Evolutionary conservation across 1,140 invertebrate genomes (phyloP).

Genomic region (Phenacoccus solenopsis): DNA sequence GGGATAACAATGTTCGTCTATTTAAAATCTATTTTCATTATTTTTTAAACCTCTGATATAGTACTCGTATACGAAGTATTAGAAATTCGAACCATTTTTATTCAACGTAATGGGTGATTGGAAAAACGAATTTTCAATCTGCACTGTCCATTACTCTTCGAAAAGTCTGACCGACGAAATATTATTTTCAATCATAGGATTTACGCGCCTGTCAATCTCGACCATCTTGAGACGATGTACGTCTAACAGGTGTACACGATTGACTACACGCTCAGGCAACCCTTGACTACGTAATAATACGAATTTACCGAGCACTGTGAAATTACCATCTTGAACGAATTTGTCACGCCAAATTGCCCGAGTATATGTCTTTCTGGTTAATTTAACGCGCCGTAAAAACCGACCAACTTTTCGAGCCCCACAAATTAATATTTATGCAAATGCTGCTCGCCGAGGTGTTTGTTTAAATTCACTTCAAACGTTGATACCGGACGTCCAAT

Average conservation of each 20-base stretch:
- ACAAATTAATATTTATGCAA: neutral
- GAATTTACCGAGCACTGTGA: constrained; percentile 3
- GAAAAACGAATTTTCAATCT: too few species aligned
- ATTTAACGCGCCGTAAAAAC: constrained; percentile 5
- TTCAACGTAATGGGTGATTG: too few species aligned
- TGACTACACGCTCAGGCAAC: neutral
- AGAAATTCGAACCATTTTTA: too few species aligned
- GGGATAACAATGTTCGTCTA: too few species aligned
- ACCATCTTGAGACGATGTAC: too few species aligned
- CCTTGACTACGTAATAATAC: neutral
- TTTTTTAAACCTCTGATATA: too few species aligned
- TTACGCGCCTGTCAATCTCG: too few species aligned
- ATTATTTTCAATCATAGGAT: too few species aligned
- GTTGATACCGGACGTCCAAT: neutral
- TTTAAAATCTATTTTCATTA: too few species aligned
- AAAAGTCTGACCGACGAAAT: too few species aligned
- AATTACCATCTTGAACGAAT: constrained; percentile 15
- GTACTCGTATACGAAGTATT: too few species aligned
- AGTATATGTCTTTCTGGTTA: constrained; percentile 6
- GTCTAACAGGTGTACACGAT: neutral
- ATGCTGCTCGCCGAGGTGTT: neutral
- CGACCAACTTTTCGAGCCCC: neutral
- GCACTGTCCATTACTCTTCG: too few species aligned
- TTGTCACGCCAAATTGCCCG: constrained; percentile 12
- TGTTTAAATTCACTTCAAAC: neutral